Evolutionary conservation across 2,113 vertebrate genomes (phyloP).

Genomic region (Anarrhichthys ocellatus): DNA sequence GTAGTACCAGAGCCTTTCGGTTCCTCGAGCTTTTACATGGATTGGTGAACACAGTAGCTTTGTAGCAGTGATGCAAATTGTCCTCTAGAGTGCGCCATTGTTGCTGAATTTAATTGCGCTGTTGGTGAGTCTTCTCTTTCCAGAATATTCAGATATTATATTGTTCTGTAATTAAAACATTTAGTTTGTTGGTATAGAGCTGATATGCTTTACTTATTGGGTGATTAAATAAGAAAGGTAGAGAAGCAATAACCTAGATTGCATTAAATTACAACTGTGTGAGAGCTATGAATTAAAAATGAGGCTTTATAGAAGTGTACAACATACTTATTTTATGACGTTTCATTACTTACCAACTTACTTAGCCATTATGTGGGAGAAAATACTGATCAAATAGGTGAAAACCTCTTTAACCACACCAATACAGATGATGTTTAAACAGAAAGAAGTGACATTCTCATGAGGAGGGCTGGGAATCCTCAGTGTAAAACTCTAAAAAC

Average conservation of each 20-base stretch:
- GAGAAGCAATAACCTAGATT: conserved; percentile 4
- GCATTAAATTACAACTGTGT: conserved; percentile 6
- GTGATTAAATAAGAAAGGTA: conserved; percentile 14
- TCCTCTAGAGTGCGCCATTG: conserved; percentile 71
- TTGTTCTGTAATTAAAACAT: conserved; percentile 24
- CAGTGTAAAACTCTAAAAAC: neutral
- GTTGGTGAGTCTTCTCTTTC: neutral
- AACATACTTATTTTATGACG: neutral
- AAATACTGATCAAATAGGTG: neutral
- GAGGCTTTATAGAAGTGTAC: conserved; percentile 1
- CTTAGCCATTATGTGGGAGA: neutral
- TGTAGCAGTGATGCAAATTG: conserved; percentile 30
- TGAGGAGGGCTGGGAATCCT: neutral
- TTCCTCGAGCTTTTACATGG: neutral
- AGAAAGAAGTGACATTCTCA: neutral
- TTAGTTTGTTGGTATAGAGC: conserved; percentile 15
- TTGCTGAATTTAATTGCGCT: conserved; percentile 19
- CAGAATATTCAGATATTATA: neutral
- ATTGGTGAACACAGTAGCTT: neutral
- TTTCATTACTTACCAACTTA: conserved; percentile 8
- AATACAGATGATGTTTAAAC: neutral
- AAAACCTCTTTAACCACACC: neutral
- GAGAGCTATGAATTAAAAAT: conserved; percentile 15
- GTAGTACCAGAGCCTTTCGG: neutral
- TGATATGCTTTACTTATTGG: conserved; percentile 7